A percentile compares a stretch with the other conserved stretches of the same genome.
These are phyloP conservation scores for Psophia crepitans DNA, from an alignment of 2,113 vertebrate species.

Conservation along the genomic window DNA sequence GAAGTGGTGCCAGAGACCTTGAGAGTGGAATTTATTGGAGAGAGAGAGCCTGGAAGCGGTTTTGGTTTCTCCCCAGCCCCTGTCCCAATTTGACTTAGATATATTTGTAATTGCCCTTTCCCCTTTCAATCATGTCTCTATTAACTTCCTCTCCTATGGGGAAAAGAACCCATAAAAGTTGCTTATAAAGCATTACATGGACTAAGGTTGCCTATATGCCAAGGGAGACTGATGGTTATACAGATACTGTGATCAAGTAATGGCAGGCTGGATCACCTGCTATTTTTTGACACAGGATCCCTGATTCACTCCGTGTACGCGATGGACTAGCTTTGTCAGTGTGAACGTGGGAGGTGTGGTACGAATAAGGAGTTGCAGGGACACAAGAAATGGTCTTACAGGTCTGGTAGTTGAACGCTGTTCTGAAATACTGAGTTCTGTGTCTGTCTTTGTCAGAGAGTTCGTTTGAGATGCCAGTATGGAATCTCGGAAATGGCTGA, in stretches of 20 bases:
- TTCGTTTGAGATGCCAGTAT: neutral
- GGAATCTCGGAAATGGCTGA: neutral
- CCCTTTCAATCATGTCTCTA: neutral
- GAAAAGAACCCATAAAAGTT: neutral
- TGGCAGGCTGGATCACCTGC: neutral
- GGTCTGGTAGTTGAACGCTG: neutral
- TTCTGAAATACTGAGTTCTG: neutral
- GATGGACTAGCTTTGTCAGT: neutral
- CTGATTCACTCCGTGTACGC: neutral
- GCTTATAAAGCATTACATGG: neutral
- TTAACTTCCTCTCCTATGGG: neutral
- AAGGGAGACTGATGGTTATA: neutral
- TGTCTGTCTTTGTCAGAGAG: neutral
- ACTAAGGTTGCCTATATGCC: neutral
- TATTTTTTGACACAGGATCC: neutral
- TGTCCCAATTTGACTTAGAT: neutral
- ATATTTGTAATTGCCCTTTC: neutral
- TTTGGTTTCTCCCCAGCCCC: neutral
- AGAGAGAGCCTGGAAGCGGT: slow-evolving; percentile 28
- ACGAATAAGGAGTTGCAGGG: neutral
- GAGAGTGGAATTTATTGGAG: neutral
- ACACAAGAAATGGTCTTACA: neutral
- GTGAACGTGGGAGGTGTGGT: neutral
- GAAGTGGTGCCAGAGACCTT: slow-evolving; percentile 23
- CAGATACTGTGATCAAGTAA: neutral